Conservation (phyloP, 2,797 vertebrate species). For the Hippoglossus hippoglossus region DNA sequence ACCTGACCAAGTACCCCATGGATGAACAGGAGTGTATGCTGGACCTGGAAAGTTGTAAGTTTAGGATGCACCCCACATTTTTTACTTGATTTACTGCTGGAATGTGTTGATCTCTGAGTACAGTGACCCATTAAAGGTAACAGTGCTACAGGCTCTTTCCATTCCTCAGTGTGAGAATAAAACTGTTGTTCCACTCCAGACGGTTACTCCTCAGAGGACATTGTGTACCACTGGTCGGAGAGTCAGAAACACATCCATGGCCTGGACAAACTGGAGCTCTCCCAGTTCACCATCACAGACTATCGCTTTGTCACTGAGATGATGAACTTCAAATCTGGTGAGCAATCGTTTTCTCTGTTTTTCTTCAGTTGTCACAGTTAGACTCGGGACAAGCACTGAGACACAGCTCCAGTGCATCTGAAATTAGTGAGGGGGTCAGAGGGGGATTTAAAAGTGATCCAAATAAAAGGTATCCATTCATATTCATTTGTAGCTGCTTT, state of each 20-base stretch:
- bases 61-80: not conserved
- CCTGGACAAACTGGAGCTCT: constrained; percentile 95
- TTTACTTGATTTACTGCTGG: not conserved
- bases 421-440: too few species aligned
- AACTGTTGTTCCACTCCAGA: constrained; percentile 79
- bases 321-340: constrained; percentile 98
- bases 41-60: constrained; percentile 97
- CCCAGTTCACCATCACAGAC: constrained; percentile 97
- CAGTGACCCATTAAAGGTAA: not conserved
- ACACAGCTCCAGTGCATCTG: not conserved
- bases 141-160: not conserved
- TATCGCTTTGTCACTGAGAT: constrained; percentile 94
- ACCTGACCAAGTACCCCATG: constrained; percentile 98
- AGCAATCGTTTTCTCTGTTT: constrained; percentile 21
- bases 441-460: too few species aligned
- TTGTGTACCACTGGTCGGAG: constrained; percentile 97
- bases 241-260: constrained; percentile 96
- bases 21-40: constrained; percentile 98
- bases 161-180: not conserved
- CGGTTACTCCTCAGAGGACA: constrained; percentile 97
- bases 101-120: constrained; percentile 8
- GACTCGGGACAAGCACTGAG: not conserved
- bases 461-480: too few species aligned
- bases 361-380: not conserved
- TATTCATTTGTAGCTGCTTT: too few species aligned